Conservation (phyloP, 2,113 vertebrate genomes). For the Prochilodus magdalenae region DNA sequence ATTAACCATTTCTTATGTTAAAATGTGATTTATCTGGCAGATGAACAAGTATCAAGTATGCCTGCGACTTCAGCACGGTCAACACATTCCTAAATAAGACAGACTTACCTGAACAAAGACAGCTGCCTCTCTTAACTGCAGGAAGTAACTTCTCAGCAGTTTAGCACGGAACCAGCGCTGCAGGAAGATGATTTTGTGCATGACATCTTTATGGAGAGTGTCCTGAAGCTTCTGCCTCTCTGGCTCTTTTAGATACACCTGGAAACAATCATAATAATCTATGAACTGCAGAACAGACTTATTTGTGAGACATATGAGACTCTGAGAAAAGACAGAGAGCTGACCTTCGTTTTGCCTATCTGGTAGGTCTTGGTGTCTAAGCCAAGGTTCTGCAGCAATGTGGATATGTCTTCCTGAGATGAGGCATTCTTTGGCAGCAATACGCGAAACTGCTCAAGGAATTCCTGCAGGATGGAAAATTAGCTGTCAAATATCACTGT, state of each 20-base stretch:
- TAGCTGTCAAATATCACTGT: not conserved
- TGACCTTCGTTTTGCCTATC: slow-evolving; percentile 95
- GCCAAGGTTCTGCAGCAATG: slow-evolving; percentile 82
- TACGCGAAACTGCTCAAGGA: slow-evolving; percentile 91
- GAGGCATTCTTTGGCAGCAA: slow-evolving; percentile 84
- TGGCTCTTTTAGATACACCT: slow-evolving; percentile 97
- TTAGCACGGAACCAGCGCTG: slow-evolving; percentile 89
- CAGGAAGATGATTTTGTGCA: slow-evolving; percentile 90
- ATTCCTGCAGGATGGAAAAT: slow-evolving; percentile 79
- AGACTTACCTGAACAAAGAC: slow-evolving; percentile 84
- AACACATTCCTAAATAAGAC: not conserved
- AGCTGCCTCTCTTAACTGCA: slow-evolving; percentile 80
- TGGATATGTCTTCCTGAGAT: slow-evolving; percentile 82
- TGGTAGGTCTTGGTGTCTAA: slow-evolving; percentile 88
- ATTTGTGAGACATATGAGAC: not conserved
- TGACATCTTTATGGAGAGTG: slow-evolving; percentile 91
- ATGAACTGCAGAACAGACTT: not conserved
- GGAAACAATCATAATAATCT: slow-evolving; percentile 8
- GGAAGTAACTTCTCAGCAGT: slow-evolving; percentile 84
- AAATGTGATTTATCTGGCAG: no score
- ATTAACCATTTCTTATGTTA: no score
- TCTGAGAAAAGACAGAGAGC: not conserved
- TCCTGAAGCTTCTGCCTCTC: slow-evolving; percentile 91
- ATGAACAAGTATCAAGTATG: no score
- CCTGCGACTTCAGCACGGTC: no score